Conservation (phyloP, 2,888 invertebrate genomes). For the Tubulanus polymorphus region DNA sequence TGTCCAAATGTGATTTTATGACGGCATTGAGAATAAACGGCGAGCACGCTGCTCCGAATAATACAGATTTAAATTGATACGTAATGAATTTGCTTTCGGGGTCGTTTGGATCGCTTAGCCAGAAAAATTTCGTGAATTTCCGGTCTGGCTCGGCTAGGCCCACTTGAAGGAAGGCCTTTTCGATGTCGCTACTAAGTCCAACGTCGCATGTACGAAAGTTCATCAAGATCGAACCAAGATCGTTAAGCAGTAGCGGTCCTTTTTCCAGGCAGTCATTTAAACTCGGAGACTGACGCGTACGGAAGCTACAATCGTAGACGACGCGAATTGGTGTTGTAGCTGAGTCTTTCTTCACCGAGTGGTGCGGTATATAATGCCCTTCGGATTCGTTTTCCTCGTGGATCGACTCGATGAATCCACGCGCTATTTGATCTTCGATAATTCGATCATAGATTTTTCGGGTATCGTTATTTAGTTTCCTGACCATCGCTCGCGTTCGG, state of each 20-base stretch:
- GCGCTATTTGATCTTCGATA: background rate
- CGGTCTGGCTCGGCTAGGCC: background rate
- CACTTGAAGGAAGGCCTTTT: background rate
- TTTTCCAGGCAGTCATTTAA: constrained; percentile 19
- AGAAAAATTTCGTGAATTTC: background rate
- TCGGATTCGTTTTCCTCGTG: background rate
- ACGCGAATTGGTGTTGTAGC: constrained; percentile 20
- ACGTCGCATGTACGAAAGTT: background rate
- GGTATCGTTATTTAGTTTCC: background rate
- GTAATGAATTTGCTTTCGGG: background rate
- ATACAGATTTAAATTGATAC: constrained; percentile 11
- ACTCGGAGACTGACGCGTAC: constrained; percentile 8
- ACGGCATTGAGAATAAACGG: background rate
- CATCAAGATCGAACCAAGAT: background rate
- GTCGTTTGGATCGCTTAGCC: constrained; percentile 2
- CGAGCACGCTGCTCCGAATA: constrained; percentile 11
- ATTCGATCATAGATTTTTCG: background rate
- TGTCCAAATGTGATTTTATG: background rate
- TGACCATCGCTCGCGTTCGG: background rate
- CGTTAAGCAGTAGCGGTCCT: background rate
- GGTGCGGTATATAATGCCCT: constrained; percentile 20
- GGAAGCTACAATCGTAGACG: constrained; percentile 16
- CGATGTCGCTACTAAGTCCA: background rate
- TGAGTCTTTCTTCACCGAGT: constrained; percentile 18
- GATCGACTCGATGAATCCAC: background rate